A percentile compares a stretch with the other conserved stretches of the same genome.
These are phyloP conservation scores for Clarias magur DNA, from an alignment of 2,113 vertebrate genomes.

Conservation along the genomic window DNA sequence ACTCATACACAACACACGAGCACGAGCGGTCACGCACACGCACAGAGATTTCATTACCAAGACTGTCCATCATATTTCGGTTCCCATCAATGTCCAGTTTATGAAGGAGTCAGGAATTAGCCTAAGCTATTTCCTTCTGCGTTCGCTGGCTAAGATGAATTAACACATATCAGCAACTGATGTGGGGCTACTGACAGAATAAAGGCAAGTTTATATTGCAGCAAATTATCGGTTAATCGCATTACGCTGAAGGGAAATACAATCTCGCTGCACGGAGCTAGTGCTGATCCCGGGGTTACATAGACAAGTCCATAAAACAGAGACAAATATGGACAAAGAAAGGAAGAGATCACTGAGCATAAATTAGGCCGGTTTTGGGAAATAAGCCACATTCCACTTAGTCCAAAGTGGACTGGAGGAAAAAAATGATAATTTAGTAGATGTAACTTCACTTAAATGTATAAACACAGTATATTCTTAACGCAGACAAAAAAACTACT, in stretches of 20 bases:
- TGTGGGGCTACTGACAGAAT: constrained; percentile 14
- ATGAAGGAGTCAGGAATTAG: constrained; percentile 26
- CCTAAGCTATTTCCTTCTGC: constrained; percentile 31
- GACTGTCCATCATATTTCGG: constrained; percentile 46
- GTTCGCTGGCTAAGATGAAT: constrained; percentile 22
- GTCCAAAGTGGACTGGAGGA: not conserved
- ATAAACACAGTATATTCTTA: not conserved
- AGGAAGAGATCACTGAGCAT: not conserved
- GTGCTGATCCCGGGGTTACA: not conserved
- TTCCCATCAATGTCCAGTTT: constrained; percentile 29
- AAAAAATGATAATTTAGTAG: not conserved
- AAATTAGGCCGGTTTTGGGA: not conserved
- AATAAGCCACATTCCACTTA: not conserved
- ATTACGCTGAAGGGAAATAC: constrained; percentile 10
- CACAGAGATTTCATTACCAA: constrained; percentile 52
- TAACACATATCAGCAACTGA: constrained; percentile 27
- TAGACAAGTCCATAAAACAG: not conserved
- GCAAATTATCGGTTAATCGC: constrained; percentile 14
- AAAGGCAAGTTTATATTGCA: constrained; percentile 18
- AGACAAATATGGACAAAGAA: not conserved
- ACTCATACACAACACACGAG: not conserved
- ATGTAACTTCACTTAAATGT: not conserved
- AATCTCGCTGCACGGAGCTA: not conserved
- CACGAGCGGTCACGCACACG: constrained; percentile 14
- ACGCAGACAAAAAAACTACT: not conserved